Evolutionary conservation across 2,113 vertebrate genomes (phyloP).

Genomic region (Raja brachyura): DNA sequence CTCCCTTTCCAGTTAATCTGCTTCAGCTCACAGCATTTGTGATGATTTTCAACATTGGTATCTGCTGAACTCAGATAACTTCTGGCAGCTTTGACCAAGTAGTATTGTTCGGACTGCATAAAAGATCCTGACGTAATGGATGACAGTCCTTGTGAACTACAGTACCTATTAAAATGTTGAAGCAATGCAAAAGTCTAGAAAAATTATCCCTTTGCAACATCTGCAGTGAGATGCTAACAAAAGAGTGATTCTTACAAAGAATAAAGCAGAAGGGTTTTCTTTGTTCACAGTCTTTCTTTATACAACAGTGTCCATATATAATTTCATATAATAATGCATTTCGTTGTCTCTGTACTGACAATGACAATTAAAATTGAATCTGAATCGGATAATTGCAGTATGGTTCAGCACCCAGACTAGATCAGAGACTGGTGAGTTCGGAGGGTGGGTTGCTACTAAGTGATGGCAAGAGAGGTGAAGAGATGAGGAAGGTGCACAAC

Average conservation of each 20-base stretch:
- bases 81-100: background rate
- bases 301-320: background rate
- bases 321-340: no score
- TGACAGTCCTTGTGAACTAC: background rate
- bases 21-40: background rate
- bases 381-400: no score
- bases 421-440: background rate
- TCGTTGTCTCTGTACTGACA: no score
- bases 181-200: background rate
- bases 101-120: background rate
- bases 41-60: background rate
- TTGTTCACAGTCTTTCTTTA: background rate
- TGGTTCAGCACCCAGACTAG: background rate
- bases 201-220: background rate
- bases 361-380: no score
- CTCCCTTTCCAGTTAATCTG: background rate
- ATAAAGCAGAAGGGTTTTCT: background rate
- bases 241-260: background rate
- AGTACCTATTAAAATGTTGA: background rate
- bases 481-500: background rate
- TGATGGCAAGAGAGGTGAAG: conserved; percentile 44
- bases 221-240: background rate
- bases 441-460: conserved; percentile 47
- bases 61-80: background rate
- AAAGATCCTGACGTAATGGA: background rate